Evolutionary conservation across 2,113 vertebrate genomes (phyloP).

Genomic region (Lates calcarifer): DNA sequence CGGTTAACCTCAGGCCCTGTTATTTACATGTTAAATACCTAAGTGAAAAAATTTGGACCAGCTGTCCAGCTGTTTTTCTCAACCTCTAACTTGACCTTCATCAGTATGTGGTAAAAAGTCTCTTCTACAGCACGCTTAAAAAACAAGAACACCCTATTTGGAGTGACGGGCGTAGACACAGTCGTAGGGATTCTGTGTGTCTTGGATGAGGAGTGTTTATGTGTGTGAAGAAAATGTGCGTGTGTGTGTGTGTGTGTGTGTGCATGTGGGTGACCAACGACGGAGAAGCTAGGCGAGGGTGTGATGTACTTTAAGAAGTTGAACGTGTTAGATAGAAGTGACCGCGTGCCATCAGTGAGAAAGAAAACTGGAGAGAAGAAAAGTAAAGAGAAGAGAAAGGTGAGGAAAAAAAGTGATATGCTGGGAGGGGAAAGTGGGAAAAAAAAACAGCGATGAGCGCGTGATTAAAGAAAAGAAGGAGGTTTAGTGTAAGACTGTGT

Average conservation of each 20-base stretch:
- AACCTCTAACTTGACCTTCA: conserved; percentile 15
- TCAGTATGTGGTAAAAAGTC: conserved; percentile 4
- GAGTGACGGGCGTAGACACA: conserved; percentile 8
- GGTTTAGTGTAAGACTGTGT: conserved; percentile 50
- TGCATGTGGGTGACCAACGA: conserved; percentile 65
- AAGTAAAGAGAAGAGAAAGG: conserved; percentile 64
- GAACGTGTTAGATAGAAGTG: conserved; percentile 75
- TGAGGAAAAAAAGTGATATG: conserved; percentile 63
- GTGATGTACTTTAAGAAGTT: conserved; percentile 80
- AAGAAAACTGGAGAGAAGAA: conserved; percentile 67
- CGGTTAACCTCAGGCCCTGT: background rate
- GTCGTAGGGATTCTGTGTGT: conserved; percentile 11
- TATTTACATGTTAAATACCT: background rate
- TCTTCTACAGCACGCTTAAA: background rate
- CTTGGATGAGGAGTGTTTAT: conserved; percentile 9
- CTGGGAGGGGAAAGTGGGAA: conserved; percentile 49
- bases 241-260: conserved; percentile 36
- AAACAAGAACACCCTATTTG: background rate
- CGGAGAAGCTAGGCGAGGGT: conserved; percentile 69
- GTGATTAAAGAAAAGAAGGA: conserved; percentile 39
- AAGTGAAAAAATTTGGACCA: background rate
- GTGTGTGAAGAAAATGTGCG: conserved; percentile 1
- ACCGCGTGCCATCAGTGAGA: conserved; percentile 71
- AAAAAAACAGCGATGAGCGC: conserved; percentile 38
- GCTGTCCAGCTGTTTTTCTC: conserved; percentile 4